Conservation (phyloP, 2,113 vertebrate species). For the Tenrec ecaudatus region DNA sequence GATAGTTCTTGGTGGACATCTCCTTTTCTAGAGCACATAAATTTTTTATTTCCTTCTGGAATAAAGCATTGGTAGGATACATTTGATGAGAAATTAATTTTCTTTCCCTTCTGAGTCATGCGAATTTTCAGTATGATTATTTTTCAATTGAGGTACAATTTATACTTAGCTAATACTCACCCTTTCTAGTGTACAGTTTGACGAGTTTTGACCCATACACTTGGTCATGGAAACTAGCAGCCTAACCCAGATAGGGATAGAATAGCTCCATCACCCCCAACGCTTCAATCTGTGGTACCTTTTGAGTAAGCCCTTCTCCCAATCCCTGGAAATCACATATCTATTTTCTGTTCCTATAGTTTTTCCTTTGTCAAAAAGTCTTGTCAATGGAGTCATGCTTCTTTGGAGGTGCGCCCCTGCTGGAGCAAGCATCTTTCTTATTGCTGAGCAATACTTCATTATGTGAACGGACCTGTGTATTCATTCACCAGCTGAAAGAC, state of each 20-base stretch:
- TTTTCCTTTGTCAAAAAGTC: neutral
- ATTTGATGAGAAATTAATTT: neutral
- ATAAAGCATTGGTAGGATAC: neutral
- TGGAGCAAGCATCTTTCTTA: neutral
- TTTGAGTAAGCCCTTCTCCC: neutral
- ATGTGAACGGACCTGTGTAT: neutral
- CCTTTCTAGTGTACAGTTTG: neutral
- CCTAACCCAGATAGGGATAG: neutral
- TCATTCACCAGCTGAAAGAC: neutral
- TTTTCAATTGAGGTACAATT: neutral
- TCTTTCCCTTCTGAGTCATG: slow-evolving; percentile 25
- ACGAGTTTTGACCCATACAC: neutral
- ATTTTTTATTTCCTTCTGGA: slow-evolving; percentile 19
- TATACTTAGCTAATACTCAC: neutral
- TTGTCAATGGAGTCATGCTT: neutral
- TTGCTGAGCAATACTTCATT: neutral
- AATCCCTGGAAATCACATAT: neutral
- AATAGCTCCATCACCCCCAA: neutral
- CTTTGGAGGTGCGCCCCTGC: neutral
- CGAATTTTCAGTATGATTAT: neutral
- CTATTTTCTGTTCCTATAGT: neutral
- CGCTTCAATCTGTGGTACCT: neutral
- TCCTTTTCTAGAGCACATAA: neutral
- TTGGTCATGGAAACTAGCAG: neutral
- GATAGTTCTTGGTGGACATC: neutral